These are phyloP conservation scores for Drosophila funebris DNA, from an alignment of 1,140 invertebrate species.

Conservation along the genomic window DNA sequence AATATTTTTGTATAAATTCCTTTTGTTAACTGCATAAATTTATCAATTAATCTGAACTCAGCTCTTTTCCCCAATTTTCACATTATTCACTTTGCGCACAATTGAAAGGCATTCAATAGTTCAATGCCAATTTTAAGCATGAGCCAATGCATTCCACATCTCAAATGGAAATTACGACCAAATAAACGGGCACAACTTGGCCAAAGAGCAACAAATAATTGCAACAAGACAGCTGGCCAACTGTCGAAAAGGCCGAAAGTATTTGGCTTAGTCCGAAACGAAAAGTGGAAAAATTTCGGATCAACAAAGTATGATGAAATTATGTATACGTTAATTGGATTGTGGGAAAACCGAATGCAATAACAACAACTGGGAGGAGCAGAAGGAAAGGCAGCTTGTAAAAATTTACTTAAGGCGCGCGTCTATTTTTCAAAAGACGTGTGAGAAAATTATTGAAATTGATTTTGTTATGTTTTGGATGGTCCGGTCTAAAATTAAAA, in stretches of 20 bases:
- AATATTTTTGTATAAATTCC: not conserved
- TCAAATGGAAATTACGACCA: constrained; percentile 53
- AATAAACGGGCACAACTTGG: constrained; percentile 15
- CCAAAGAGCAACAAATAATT: constrained; percentile 20
- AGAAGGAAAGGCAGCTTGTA: constrained; percentile 35
- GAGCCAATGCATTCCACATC: constrained; percentile 60
- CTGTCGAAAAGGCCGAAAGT: not conserved
- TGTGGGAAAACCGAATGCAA: not conserved
- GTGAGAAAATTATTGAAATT: constrained; percentile 69
- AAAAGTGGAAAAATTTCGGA: constrained; percentile 26
- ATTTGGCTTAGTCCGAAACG: constrained; percentile 31
- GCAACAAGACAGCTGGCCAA: constrained; percentile 43
- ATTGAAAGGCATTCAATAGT: not conserved
- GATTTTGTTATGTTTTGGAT: constrained; percentile 46
- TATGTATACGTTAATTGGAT: constrained; percentile 19
- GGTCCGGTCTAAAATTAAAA: constrained; percentile 71
- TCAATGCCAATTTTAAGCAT: constrained; percentile 70
- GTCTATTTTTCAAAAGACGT: constrained; percentile 48
- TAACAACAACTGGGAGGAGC: not conserved
- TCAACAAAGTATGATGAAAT: constrained; percentile 22
- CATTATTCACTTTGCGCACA: not conserved
- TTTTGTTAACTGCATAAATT: not conserved
- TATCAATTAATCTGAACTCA: not conserved
- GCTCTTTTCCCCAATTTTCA: not conserved
- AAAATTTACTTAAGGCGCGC: constrained; percentile 47